phyloP scores from a whole-genome alignment of 2,888 invertebrate species.

The Eulithis testata region DNA sequence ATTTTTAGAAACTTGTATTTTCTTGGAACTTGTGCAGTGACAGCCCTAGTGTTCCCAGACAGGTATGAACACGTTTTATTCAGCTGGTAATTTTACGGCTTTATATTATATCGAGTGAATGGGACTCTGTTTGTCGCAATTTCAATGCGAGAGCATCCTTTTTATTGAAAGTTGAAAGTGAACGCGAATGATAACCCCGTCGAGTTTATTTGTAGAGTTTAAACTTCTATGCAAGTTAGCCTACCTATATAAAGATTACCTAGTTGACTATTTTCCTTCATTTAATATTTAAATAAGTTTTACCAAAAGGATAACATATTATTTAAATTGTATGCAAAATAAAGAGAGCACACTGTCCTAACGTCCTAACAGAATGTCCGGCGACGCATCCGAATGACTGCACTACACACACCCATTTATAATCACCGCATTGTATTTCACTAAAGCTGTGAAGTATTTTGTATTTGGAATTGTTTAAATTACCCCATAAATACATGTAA shows the following conservation, averaged over 20 bases:
- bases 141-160: constrained; percentile 24
- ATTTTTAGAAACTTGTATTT: neutral
- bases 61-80: constrained; percentile 42
- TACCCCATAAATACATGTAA: constrained; percentile 77
- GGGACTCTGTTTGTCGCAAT: constrained; percentile 33
- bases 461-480: constrained; percentile 71
- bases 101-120: constrained; percentile 42
- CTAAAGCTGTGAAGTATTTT: constrained; percentile 66
- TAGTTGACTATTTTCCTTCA: too few species aligned
- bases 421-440: constrained; percentile 63
- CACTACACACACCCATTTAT: constrained; percentile 45
- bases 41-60: constrained; percentile 13
- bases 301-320: neutral
- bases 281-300: too few species aligned
- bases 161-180: constrained; percentile 11
- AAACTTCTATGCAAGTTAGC: too few species aligned
- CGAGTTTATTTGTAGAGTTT: neutral
- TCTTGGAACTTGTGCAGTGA: neutral
- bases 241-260: too few species aligned
- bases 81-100: constrained; percentile 43
- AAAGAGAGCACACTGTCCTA: neutral
- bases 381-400: constrained; percentile 17
- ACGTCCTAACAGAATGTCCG: constrained; percentile 5
- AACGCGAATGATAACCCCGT: constrained; percentile 14
- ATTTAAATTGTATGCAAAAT: neutral